Evolutionary conservation across 2,888 invertebrate species (phyloP).

Genomic region (Lasioglossum pauxillum): DNA sequence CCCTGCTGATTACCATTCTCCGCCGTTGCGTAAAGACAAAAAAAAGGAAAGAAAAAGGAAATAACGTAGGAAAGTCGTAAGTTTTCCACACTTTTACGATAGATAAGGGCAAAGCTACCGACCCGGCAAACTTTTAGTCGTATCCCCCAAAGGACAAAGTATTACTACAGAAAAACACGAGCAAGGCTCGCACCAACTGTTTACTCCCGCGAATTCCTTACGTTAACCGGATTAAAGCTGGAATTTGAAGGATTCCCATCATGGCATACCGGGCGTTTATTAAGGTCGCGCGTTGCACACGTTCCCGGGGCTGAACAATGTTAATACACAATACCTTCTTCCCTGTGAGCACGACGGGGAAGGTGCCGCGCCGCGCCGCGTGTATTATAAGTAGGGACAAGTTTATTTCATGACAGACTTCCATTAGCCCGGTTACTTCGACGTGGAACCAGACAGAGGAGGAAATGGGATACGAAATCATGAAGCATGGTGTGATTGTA

Average conservation of each 20-base stretch:
- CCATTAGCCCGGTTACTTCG: constrained; percentile 37
- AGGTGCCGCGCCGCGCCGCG: constrained; percentile 30
- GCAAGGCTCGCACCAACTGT: not conserved
- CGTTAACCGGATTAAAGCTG: constrained; percentile 59
- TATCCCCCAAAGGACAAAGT: not conserved
- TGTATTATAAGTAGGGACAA: constrained; percentile 38
- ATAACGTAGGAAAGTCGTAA: not conserved
- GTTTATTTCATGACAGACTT: constrained; percentile 48
- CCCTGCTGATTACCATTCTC: not conserved
- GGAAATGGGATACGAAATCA: not conserved
- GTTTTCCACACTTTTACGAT: not conserved
- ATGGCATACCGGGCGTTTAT: constrained; percentile 54
- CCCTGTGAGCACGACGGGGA: constrained; percentile 4
- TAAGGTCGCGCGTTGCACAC: constrained; percentile 37
- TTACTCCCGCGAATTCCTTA: constrained; percentile 45
- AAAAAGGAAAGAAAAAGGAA: not conserved
- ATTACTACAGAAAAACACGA: not conserved
- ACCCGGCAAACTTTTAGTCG: not conserved
- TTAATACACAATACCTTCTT: constrained; percentile 39
- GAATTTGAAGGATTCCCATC: constrained; percentile 63
- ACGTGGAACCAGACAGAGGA: not conserved
- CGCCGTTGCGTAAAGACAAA: not conserved
- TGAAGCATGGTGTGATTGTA: not conserved
- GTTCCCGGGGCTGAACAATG: constrained; percentile 24
- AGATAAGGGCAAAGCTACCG: not conserved